Percentiles rank a stretch among this genome's conserved stretches.
Conservation (phyloP, 2,113 vertebrate genomes). For the Ctenomys sociabilis region DNA sequence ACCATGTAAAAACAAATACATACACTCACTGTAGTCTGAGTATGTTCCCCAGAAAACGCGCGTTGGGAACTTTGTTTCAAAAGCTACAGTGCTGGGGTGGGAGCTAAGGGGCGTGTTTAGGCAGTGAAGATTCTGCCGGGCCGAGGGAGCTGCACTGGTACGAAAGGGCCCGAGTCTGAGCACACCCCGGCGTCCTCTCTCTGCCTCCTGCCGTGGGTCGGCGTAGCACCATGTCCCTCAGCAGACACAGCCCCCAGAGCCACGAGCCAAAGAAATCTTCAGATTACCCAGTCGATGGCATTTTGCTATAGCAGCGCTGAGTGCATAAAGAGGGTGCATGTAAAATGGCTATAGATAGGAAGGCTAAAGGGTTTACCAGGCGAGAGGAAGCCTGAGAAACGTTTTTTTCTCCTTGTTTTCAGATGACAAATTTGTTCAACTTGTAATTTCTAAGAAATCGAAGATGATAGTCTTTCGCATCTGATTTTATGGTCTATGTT, state of each 20-base stretch:
- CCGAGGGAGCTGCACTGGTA: not conserved
- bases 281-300: not conserved
- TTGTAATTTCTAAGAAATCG: not conserved
- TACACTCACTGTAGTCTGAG: too few relatives aligned
- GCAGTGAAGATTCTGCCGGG: not conserved
- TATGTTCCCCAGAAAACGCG: not conserved
- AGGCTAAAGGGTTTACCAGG: not conserved
- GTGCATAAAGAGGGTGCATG: not conserved
- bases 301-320: not conserved
- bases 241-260: not conserved
- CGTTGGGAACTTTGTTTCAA: not conserved
- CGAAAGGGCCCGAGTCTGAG: not conserved
- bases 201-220: not conserved
- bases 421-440: not conserved
- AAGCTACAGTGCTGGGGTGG: not conserved
- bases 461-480: not conserved
- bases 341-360: not conserved
- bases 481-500: not conserved
- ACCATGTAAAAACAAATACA: not conserved
- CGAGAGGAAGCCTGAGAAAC: not conserved
- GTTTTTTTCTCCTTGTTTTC: not conserved
- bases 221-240: too few relatives aligned
- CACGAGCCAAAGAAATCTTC: not conserved
- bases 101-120: not conserved
- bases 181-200: not conserved